Conservation (phyloP, 2,888 invertebrate species). For the Parnassius apollo region DNA sequence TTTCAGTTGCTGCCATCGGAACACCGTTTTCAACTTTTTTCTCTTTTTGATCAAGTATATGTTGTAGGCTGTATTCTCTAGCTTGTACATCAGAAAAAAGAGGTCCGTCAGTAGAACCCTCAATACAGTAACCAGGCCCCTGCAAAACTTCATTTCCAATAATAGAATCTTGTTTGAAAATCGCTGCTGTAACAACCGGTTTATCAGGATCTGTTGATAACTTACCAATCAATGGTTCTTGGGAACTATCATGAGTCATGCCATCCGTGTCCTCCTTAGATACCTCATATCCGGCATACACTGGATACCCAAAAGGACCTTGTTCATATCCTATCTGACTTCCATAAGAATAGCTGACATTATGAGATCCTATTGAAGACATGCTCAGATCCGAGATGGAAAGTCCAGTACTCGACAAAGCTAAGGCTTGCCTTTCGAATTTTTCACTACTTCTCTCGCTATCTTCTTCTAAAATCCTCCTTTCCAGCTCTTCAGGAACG, state of each 20-base stretch:
- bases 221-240: constrained; percentile 73
- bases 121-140: constrained; percentile 72
- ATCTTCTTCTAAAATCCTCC: constrained; percentile 56
- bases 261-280: constrained; percentile 60
- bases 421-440: constrained; percentile 68
- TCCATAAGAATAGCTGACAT: constrained; percentile 89
- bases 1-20: constrained; percentile 56
- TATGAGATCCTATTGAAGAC: constrained; percentile 85
- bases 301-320: constrained; percentile 86
- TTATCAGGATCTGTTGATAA: constrained; percentile 79
- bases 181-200: constrained; percentile 86
- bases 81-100: constrained; percentile 75
- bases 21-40: constrained; percentile 68
- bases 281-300: constrained; percentile 81
- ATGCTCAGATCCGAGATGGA: constrained; percentile 91
- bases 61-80: constrained; percentile 67
- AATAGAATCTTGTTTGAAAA: constrained; percentile 84
- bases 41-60: constrained; percentile 63
- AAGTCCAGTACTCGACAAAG: constrained; percentile 86
- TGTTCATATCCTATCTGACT: constrained; percentile 89
- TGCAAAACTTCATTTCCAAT: constrained; percentile 69
- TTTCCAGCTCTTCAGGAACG: constrained; percentile 66
- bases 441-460: constrained; percentile 55
- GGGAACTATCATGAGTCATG: constrained; percentile 66
- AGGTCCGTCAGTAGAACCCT: constrained; percentile 76